Evolutionary conservation across 2,888 invertebrate species (phyloP).

Genomic region (Machimus atricapillus): DNA sequence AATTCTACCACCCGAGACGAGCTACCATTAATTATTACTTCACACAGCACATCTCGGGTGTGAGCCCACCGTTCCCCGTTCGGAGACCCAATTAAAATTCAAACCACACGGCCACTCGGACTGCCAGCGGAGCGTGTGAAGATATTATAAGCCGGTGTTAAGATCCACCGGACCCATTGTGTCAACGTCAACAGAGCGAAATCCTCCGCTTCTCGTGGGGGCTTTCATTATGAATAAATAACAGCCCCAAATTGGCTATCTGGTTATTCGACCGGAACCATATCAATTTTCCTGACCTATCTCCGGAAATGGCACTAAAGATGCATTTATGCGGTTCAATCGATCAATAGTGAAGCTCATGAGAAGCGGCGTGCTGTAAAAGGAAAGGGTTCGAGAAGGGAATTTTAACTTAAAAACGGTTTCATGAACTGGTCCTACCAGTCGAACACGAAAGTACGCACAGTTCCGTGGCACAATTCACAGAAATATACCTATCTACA

Average conservation of each 20-base stretch:
- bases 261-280: neutral
- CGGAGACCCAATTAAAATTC: neutral
- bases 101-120: neutral
- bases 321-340: neutral
- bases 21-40: neutral
- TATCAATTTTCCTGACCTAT: neutral
- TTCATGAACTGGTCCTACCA: no score
- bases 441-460: no score
- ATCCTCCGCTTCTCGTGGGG: neutral
- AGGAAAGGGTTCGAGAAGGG: no score
- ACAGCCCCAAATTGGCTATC: neutral
- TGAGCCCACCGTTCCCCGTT: neutral
- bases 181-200: neutral
- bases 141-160: neutral
- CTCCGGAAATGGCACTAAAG: neutral
- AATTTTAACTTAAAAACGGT: no score
- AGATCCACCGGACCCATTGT: neutral
- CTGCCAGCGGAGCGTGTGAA: neutral
- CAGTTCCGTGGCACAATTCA: no score
- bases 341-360: neutral
- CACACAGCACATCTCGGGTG: neutral
- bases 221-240: neutral
- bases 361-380: neutral
- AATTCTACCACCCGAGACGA: neutral
- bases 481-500: no score